Evolutionary conservation across 2,888 invertebrate genomes (phyloP).

Genomic region (Iselma pallidipennis): DNA sequence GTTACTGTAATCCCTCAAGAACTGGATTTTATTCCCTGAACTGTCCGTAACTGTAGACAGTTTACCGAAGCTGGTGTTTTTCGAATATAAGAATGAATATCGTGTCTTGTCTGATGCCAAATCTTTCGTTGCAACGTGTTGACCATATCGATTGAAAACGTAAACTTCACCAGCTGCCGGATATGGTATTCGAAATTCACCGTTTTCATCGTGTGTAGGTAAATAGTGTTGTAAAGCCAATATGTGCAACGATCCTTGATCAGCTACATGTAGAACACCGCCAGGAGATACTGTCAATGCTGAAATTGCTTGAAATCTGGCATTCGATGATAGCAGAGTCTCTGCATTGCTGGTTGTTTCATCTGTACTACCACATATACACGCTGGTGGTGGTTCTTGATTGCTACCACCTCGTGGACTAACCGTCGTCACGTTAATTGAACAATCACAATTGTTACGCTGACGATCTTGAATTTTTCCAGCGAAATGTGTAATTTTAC

Average conservation of each 20-base stretch:
- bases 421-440: conserved; percentile 60
- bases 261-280: conserved; percentile 94
- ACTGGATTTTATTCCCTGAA: conserved; percentile 90
- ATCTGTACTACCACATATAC: conserved; percentile 48
- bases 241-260: conserved; percentile 88
- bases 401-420: conserved; percentile 48
- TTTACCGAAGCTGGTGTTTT: conserved; percentile 94
- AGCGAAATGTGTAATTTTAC: conserved; percentile 88
- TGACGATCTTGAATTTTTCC: conserved; percentile 73
- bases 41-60: conserved; percentile 92
- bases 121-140: conserved; percentile 94
- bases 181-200: conserved; percentile 91
- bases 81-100: conserved; percentile 95
- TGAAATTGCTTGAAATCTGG: conserved; percentile 80
- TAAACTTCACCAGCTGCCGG: conserved; percentile 93
- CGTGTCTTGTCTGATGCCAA: conserved; percentile 92
- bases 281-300: conserved; percentile 93
- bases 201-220: conserved; percentile 84
- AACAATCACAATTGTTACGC: conserved; percentile 62
- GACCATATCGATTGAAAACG: conserved; percentile 89
- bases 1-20: conserved; percentile 89
- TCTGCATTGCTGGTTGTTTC: conserved; percentile 79
- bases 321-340: conserved; percentile 86
- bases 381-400: conserved; percentile 48
- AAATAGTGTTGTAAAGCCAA: conserved; percentile 84